phyloP scores from a whole-genome alignment of 1,140 invertebrate species.

The Condylostylus longicornis region DNA sequence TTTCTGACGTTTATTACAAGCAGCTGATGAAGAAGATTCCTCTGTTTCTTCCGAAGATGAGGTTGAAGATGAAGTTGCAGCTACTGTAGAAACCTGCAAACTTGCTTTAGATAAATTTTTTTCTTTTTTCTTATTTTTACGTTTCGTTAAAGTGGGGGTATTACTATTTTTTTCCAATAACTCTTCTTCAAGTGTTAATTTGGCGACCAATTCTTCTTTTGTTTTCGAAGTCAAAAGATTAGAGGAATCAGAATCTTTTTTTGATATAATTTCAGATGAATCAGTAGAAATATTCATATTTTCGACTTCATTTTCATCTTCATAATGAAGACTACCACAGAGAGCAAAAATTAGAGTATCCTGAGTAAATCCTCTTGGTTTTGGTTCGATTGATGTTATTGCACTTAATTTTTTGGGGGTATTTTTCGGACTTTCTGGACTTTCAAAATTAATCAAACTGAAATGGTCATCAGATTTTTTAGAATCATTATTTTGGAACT shows the following conservation, averaged over 20 bases:
- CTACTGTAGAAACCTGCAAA: slow-evolving; percentile 28
- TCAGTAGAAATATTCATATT: too few relatives aligned
- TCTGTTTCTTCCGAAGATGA: slow-evolving; percentile 26
- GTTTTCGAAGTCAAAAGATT: too few relatives aligned
- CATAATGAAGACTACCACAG: slow-evolving; percentile 27
- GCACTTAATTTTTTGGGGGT: slow-evolving; percentile 12
- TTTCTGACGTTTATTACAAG: too few relatives aligned
- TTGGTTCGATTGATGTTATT: slow-evolving; percentile 14
- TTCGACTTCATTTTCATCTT: slow-evolving; percentile 20
- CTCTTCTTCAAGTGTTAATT: too few relatives aligned
- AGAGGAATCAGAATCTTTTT: too few relatives aligned
- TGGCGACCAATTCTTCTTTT: too few relatives aligned
- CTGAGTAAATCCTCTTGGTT: slow-evolving; percentile 19
- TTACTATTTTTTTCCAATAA: too few relatives aligned
- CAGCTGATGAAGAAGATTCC: too few relatives aligned
- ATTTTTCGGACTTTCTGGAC: slow-evolving; percentile 24
- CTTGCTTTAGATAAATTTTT: too few relatives aligned
- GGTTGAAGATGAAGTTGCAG: slow-evolving; percentile 26
- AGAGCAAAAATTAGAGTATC: slow-evolving; percentile 26
- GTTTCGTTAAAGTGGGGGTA: too few relatives aligned
- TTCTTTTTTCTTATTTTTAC: too few relatives aligned
- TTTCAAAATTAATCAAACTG: slow-evolving; percentile 28
- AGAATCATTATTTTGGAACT: background rate
- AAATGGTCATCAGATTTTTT: slow-evolving; percentile 4
- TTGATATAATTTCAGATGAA: too few relatives aligned